Conservation (phyloP, 2,113 vertebrate species). For the Brevimyrus niger region DNA sequence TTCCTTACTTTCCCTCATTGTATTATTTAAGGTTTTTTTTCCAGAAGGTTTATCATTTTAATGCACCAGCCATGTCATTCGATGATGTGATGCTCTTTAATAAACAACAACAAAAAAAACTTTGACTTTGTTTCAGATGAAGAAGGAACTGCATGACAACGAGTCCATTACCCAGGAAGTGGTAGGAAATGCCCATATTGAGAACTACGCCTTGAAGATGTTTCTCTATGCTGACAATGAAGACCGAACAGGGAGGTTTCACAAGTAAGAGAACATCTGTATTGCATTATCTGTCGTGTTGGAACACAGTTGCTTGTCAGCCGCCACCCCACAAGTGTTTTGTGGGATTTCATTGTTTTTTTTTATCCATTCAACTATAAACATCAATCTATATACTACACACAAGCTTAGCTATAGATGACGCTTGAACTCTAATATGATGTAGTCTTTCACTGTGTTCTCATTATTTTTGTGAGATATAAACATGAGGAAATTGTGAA, state of each 20-base stretch:
- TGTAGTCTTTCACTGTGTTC: not conserved
- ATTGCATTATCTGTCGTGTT: not conserved
- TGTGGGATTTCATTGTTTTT: not conserved
- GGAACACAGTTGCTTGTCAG: not conserved
- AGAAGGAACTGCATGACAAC: conserved; percentile 83
- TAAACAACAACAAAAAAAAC: not conserved
- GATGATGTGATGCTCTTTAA: not conserved
- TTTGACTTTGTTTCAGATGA: conserved; percentile 70
- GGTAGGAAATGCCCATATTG: conserved; percentile 90
- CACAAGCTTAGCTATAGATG: not conserved
- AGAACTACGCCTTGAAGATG: conserved; percentile 96
- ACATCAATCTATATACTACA: not conserved
- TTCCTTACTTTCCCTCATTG: not conserved
- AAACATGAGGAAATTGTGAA: not conserved
- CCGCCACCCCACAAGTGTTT: not conserved
- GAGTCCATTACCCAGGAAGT: conserved; percentile 93
- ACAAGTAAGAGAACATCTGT: conserved; percentile 73
- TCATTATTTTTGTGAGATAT: not conserved
- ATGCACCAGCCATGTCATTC: not conserved
- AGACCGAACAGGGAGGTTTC: conserved; percentile 82
- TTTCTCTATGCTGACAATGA: conserved; percentile 97
- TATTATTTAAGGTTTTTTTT: not conserved
- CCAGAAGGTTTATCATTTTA: not conserved
- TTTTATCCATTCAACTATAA: not conserved
- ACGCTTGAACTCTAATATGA: not conserved